Base-by-base conservation (phyloP, 2,888 invertebrate species). In the Quadroppia sp. region DNA sequence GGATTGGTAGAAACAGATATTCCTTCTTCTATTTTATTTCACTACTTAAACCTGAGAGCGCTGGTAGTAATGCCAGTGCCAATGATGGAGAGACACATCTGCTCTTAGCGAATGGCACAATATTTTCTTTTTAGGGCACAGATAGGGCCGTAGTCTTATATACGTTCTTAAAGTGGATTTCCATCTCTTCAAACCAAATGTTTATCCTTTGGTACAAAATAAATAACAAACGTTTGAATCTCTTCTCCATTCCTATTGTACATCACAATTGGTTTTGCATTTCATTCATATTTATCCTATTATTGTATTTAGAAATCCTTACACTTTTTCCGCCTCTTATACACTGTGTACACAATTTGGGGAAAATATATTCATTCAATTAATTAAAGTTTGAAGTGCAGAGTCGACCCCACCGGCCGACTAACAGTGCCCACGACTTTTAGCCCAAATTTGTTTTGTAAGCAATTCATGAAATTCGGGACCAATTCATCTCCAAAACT, bases 331-430 rank as follows among this genome's bases (percentile, higher is more conserved):
- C 11, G 28, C 1, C 59, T 32, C 15, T 61, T 67, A n/a, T 67
- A 42, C n/a, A n/a, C 42, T 40, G 32, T 40, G 11, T 32, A 7
- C 17, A 67, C 67, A 67, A 67, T 67, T 67, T 67, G 67, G 36
- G 11, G 13, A 36, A 30, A 32, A n/a, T 50, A 17, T 17, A 20
- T 67, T 17, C 7, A 67, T 67, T 67, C 67, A 67, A 67, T 67
- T 67, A 67, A 67, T 67, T 67, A 67, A 67, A 67, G 40, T 67
- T 40, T 67, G 59, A 32, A 67, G 67, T 40, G 67, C 15, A 67
- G 23, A 9, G n/a, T n/a, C 25, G 13, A 13, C 3, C 11, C 20
- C 25, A 23, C 32, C 20, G 9, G 2, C n/a, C 17, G 20, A 32
- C 36, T 67, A 17, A 4, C 32, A 67, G 40, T 32, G 53, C 30